These are phyloP conservation scores for Sakesphorus luctuosus DNA, from an alignment of 2,113 vertebrate genomes.

Conservation along the genomic window DNA sequence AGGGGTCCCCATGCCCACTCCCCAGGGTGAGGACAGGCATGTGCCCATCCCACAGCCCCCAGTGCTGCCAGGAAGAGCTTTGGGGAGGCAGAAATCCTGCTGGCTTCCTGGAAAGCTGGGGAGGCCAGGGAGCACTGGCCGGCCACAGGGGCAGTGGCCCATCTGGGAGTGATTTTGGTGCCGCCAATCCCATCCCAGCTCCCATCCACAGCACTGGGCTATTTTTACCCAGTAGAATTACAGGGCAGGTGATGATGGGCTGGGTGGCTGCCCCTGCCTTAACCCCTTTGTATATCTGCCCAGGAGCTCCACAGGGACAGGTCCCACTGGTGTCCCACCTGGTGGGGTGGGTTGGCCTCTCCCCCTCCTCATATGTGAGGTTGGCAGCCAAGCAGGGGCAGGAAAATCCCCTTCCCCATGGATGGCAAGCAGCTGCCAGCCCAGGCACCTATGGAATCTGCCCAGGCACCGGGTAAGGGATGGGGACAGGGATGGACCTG, in stretches of 20 bases:
- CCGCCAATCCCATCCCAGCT: not conserved
- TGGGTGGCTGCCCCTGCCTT: not conserved
- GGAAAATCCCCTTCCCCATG: not conserved
- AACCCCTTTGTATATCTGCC: not conserved
- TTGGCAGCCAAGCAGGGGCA: not conserved
- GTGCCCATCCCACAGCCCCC: not conserved
- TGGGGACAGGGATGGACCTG: not conserved
- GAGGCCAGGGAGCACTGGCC: not conserved
- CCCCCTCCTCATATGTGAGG: not conserved
- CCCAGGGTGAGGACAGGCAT: accelerated
- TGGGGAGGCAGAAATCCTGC: not conserved
- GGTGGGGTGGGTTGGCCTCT: not conserved
- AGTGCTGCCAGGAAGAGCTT: not conserved
- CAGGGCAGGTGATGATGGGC: slow-evolving; percentile 14
- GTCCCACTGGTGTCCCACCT: not conserved
- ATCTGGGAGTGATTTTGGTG: slow-evolving; percentile 74
- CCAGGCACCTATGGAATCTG: not conserved
- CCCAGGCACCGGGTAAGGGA: not conserved
- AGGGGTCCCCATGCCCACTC: not conserved
- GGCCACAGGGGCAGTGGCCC: not conserved
- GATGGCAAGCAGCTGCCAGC: not conserved
- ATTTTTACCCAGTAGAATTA: slow-evolving; percentile 74
- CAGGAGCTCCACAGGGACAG: not conserved
- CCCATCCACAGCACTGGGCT: not conserved
- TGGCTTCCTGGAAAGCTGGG: not conserved